Evolutionary conservation across 2,888 invertebrate genomes (phyloP).

Genomic region (Aphodius granarius): DNA sequence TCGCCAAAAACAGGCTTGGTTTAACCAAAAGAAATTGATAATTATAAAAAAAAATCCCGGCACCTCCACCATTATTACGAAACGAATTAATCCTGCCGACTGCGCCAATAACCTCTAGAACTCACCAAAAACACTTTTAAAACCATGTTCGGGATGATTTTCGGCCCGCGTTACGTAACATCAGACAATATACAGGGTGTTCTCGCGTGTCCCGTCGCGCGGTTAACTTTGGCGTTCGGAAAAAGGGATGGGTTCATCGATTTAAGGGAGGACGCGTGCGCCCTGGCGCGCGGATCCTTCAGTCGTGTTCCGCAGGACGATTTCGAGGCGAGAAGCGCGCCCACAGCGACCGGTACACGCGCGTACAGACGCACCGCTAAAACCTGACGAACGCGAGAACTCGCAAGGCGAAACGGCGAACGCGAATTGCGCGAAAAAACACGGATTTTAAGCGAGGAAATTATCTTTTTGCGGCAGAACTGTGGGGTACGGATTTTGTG

Average conservation of each 20-base stretch:
- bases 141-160: background rate
- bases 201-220: constrained; percentile 15
- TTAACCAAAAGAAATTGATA: too few relatives aligned
- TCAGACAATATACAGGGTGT: constrained; percentile 7
- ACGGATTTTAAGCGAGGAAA: background rate
- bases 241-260: constrained; percentile 53
- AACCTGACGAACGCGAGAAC: background rate
- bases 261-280: constrained; percentile 49
- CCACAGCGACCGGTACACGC: background rate
- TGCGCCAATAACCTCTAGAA: background rate
- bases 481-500: background rate
- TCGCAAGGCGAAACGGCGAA: background rate
- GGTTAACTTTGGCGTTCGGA: constrained; percentile 20
- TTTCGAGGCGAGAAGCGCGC: constrained; percentile 4
- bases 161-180: background rate
- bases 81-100: background rate
- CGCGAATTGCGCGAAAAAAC: background rate
- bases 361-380: constrained; percentile 4
- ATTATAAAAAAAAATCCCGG: background rate
- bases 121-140: too few relatives aligned
- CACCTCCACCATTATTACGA: background rate
- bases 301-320: constrained; percentile 1
- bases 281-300: constrained; percentile 14
- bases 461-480: background rate
- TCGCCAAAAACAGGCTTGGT: too few relatives aligned